phyloP scores from a whole-genome alignment of 2,113 vertebrate species.

The Onychostoma macrolepis region DNA sequence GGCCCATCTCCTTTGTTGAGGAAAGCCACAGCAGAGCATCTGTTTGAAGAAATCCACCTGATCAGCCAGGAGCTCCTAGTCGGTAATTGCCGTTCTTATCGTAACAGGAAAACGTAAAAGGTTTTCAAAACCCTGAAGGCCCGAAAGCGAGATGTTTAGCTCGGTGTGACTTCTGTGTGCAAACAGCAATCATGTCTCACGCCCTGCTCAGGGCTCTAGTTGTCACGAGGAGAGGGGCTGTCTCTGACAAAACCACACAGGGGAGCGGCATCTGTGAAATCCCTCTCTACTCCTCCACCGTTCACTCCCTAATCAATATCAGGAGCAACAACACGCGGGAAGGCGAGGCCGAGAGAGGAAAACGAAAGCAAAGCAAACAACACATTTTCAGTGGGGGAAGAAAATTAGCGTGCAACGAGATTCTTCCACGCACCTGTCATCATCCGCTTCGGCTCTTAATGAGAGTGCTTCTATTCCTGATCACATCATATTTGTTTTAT shows the following conservation, averaged over 20 bases:
- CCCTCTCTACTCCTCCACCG: constrained; percentile 67
- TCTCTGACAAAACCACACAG: constrained; percentile 68
- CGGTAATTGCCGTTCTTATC: constrained; percentile 55
- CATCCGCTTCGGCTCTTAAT: constrained; percentile 91
- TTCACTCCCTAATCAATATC: constrained; percentile 80
- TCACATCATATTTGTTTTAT: constrained; percentile 95
- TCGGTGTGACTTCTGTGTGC: constrained; percentile 71
- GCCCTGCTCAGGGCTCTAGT: constrained; percentile 40
- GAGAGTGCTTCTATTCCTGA: constrained; percentile 92
- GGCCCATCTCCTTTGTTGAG: background rate
- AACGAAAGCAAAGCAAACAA: constrained; percentile 74
- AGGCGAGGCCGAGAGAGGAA: constrained; percentile 56
- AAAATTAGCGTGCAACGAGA: constrained; percentile 74
- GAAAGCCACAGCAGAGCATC: constrained; percentile 6
- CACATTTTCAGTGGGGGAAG: constrained; percentile 72
- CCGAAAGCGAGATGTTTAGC: constrained; percentile 74
- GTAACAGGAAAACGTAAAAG: constrained; percentile 64
- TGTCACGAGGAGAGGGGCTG: constrained; percentile 62
- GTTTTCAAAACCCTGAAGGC: constrained; percentile 68
- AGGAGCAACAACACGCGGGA: constrained; percentile 68
- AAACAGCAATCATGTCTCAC: constrained; percentile 55
- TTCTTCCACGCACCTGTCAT: constrained; percentile 86
- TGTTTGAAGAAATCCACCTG: constrained; percentile 33
- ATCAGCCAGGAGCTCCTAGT: constrained; percentile 27
- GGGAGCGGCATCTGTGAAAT: constrained; percentile 48